phyloP scores from a whole-genome alignment of 2,797 vertebrate species.

The Coccyzus lansbergi region DNA sequence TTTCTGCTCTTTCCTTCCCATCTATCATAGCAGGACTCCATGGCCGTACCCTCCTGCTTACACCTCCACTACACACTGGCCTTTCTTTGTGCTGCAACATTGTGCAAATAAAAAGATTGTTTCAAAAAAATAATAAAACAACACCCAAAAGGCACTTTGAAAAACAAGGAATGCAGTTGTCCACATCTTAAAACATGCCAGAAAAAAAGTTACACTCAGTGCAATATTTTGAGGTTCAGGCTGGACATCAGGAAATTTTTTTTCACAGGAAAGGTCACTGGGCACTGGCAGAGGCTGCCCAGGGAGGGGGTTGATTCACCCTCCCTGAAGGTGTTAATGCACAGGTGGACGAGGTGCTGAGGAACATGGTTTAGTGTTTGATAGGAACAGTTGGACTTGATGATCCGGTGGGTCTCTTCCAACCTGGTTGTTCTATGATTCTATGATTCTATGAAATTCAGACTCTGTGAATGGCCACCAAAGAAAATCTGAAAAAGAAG shows the following conservation, averaged over 20 bases:
- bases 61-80: background rate
- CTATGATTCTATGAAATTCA: no score
- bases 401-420: no score
- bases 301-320: no score
- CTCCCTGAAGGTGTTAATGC: no score
- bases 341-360: no score
- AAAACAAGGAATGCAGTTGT: background rate
- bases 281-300: no score
- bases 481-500: background rate
- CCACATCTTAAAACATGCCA: background rate
- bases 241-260: no score
- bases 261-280: no score
- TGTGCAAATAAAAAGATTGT: background rate
- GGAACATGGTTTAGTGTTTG: no score
- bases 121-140: background rate
- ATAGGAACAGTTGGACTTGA: no score
- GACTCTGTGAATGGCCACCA: background rate
- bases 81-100: background rate
- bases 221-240: background rate
- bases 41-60: background rate
- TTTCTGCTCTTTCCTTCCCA: background rate
- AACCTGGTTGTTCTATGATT: no score
- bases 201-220: background rate
- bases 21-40: rapidly evolving
- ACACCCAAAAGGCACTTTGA: background rate